phyloP scores from a whole-genome alignment of 2,888 invertebrate genomes.

The Epirrhoe tristata region DNA sequence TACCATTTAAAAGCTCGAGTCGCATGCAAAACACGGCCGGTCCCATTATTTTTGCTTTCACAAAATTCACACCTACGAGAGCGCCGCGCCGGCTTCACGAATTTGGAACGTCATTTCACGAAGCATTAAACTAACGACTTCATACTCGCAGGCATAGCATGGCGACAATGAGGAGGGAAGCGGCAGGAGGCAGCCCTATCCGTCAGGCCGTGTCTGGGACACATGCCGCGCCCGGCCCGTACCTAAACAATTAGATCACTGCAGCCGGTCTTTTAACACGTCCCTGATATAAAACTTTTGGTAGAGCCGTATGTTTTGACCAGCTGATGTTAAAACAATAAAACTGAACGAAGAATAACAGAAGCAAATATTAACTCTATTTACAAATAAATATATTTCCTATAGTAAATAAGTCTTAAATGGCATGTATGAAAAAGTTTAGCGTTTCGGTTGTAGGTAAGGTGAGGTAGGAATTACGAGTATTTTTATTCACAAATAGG shows the following conservation, averaged over 20 bases:
- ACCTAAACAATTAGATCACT: constrained; percentile 75
- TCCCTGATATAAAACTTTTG: constrained; percentile 59
- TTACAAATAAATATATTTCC: constrained; percentile 28
- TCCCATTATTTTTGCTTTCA: constrained; percentile 37
- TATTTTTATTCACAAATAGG: constrained; percentile 50
- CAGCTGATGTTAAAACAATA: constrained; percentile 43
- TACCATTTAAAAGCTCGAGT: constrained; percentile 29
- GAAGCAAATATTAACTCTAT: constrained; percentile 3
- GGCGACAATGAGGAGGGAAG: constrained; percentile 16
- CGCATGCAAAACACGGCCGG: constrained; percentile 31
- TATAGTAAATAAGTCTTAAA: constrained; percentile 44
- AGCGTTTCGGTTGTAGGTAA: constrained; percentile 54
- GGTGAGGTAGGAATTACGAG: constrained; percentile 52
- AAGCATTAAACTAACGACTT: constrained; percentile 61
- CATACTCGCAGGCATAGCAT: constrained; percentile 49
- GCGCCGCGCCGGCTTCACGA: constrained; percentile 45
- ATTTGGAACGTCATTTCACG: constrained; percentile 54
- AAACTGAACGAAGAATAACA: constrained; percentile 35
- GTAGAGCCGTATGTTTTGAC: constrained; percentile 40
- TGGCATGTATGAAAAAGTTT: constrained; percentile 38
- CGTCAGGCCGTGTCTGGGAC: constrained; percentile 50
- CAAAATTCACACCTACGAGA: constrained; percentile 40
- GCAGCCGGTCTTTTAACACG: constrained; percentile 60
- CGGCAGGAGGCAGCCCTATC: constrained; percentile 65
- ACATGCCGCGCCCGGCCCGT: constrained; percentile 61